Base-by-base conservation (phyloP, 92 coral and sea anemone species). In the Chrysogorgia sp. region DNA sequence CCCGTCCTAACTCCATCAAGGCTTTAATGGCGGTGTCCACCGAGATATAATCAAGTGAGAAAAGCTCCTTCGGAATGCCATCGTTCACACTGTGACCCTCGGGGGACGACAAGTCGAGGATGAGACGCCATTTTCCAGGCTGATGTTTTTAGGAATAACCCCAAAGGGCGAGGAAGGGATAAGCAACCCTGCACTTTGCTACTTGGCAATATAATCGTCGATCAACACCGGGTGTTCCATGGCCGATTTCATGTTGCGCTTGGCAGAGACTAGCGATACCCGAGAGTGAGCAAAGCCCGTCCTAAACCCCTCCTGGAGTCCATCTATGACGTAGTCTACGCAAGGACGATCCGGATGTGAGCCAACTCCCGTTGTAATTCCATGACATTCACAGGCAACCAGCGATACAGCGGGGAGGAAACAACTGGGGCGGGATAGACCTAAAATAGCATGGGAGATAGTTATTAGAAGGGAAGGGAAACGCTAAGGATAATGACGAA, bases 111-210 rank as follows among this genome's bases (percentile, higher is more conserved):
- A 3, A 85, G 63, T 4, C 68, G 74, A 7, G 22, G 26, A 3
- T 5, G 21, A 52, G 8, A 7, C 88, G 79, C n/a, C n/a, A 79
- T 13, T 78, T 67, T 7, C 84, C 79, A 0, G 88, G 84, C 30
- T 71, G 79, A 1, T 78, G 77, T 52, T 68, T 43, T 70, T 84
- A 26, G 84, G 68, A 33, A 81, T 71, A 10, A 85, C 85, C 29
- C 88, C 76, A 40, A 84, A 84, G 12, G 43, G 12, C n/a, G 17
- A 34, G 19, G n/a, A 67, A 66, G 2, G 79, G 84, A 17, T 66
- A 77, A 13, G 79, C 78, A 0, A 80, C 84, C 52, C 79, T 64
- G 2, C 65, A 56, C 34, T 65, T 41, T 10, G 32, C 7, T 17
- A 63, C 76, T 61, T 25, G 1, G 76, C 77, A 28, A 67, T 34